phyloP scores from a whole-genome alignment of 35 echinoderm and acorn worm genomes.

The Strongylocentrotus purpuratus region DNA sequence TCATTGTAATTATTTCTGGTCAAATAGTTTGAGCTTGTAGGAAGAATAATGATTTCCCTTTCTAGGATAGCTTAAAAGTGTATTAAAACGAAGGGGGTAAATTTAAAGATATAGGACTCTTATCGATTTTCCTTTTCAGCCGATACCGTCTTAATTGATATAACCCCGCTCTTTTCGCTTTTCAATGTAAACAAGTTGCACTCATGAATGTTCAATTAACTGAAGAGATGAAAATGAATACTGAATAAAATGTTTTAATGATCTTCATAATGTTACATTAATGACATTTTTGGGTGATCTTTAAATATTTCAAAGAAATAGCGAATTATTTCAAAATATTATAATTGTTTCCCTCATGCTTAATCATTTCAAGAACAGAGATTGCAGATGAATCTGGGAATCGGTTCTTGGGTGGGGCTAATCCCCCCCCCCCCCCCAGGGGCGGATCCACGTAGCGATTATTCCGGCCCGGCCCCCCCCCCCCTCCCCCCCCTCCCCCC shows the following conservation, averaged over 20 bases:
- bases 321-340: background rate
- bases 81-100: background rate
- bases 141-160: background rate
- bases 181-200: background rate
- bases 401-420: background rate
- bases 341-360: too few relatives aligned
- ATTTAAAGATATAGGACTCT: background rate
- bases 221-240: background rate
- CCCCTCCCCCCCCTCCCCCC: too few relatives aligned
- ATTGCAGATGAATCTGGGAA: background rate
- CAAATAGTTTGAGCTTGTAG: too few relatives aligned
- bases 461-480: background rate
- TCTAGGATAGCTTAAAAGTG: too few relatives aligned
- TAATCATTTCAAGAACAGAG: background rate
- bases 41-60: too few relatives aligned
- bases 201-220: background rate
- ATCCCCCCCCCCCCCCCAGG: too few relatives aligned
- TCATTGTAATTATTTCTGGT: too few relatives aligned
- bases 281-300: too few relatives aligned
- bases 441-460: too few relatives aligned
- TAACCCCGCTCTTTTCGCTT: background rate
- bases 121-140: background rate
- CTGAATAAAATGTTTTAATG: background rate
- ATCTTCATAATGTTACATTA: background rate
- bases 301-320: too few relatives aligned